Base-by-base conservation (phyloP, 2,797 vertebrate species). In the Poeciliopsis turneri region DNA sequence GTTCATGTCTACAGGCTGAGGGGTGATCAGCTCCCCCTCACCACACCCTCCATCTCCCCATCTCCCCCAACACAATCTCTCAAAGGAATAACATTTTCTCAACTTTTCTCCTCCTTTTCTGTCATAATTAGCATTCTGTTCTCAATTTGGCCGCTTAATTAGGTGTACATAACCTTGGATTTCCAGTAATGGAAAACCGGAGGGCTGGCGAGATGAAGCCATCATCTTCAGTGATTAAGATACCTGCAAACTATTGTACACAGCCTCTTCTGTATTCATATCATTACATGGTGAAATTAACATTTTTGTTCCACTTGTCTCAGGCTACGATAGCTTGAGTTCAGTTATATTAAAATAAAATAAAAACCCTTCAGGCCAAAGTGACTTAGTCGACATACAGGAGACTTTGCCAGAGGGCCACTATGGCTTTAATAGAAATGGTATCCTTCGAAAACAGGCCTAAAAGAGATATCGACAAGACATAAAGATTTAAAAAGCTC, bases 161-260 rank as follows among this genome's bases (percentile, higher is more conserved):
- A 95, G 95, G 95, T 96, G 95, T 96, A 96, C 95, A 96, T 96
- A 96, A 96, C 95, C 95, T 96, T 96, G 95, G 94, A 95, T 96
- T 96, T 96, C 94, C 93, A 95, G 94, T 95, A 95, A 96, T 96
- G 93, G 93, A 96, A 96, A 94, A 95, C 95, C 95, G 95, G 91
- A 94, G 94, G 95, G 95, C 95, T 94, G 91, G 92, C 89, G 66
- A 93, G 94, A 96, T 95, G 92, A 95, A 96, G 95, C 93, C 95
- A 95, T 96, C 96, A 95, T 93, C 93, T 93, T 94, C 93, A 92
- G 92, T 94, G 92, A 94, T 95, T 95, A 95, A 93, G 91, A 95
- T 94, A 95, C 94, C 93, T 93, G 93, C 92, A 94, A 93, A 94
- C 92, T 92, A 92, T 93, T 92, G 93, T 94, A 94, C 92, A 93